Base-by-base conservation (phyloP, 2,888 invertebrate species). In the Apamea anceps region DNA sequence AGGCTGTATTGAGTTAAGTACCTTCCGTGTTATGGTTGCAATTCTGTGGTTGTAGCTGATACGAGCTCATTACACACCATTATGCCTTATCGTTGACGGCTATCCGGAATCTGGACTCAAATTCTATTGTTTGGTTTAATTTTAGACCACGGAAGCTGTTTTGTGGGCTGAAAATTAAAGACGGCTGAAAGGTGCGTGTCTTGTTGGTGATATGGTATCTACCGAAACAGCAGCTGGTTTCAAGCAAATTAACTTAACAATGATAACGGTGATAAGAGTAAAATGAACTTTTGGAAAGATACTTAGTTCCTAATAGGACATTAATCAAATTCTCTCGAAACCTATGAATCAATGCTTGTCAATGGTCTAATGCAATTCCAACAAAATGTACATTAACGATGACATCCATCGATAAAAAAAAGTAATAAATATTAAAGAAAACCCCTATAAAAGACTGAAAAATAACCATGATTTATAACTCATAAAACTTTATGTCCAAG, bases 11-110 rank as follows among this genome's bases (percentile, higher is more conserved):
- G 65, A 79, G 71, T 80, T 78, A 77, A 87, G 82, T 79, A 80
- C 72, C 72, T 72, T 77, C 71, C 70, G 32, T 72, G 80, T 80
- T 81, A 73, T 79, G 68, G 72, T 68, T 77, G 83, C 83, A 83
- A 77, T 82, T 82, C 65, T 71, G 79, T 75, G 77, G 81, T 82
- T 84, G 72, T 79, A 80, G 57, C 72, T 72, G 80, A 84, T 86
- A 84, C 80, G 79, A 77, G 78, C 84, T 85, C 84, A 88, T 88
- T 90, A 87, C 74, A 82, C 81, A 71, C 83, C 73, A 88, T 89
- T 88, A 87, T 81, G 79, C 72, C 79, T 85, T 85, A 91, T 88
- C 88, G 72, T 57, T 57, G 82, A 80, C 82, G 78, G 79, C 72
- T 82, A 85, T 91, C 86, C 75, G 73, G 70, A n/a, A 85, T 91